Evolutionary conservation across 2,888 invertebrate genomes (phyloP).

Genomic region (Molorchus minor): DNA sequence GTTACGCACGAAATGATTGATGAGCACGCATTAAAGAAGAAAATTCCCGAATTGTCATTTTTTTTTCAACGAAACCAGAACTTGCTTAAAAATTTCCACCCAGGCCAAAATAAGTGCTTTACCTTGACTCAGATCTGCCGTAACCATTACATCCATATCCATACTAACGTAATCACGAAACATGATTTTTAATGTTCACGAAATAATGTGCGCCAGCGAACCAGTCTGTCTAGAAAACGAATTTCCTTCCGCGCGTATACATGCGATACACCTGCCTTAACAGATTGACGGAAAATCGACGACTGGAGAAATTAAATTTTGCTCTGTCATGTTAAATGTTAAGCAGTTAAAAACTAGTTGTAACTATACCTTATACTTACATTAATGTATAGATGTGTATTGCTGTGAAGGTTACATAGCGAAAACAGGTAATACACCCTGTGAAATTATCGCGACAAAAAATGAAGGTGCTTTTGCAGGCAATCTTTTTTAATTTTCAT

Average conservation of each 20-base stretch:
- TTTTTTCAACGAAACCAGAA: too few relatives aligned
- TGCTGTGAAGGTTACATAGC: constrained; percentile 38
- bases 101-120: constrained; percentile 29
- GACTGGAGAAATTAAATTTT: constrained; percentile 37
- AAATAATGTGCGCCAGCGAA: constrained; percentile 13
- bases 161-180: constrained; percentile 50
- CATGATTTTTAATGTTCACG: constrained; percentile 35
- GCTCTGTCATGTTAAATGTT: constrained; percentile 41
- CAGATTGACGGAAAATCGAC: constrained; percentile 26
- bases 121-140: constrained; percentile 48
- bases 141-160: constrained; percentile 45
- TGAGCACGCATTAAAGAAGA: too few relatives aligned
- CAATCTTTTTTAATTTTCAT: too few relatives aligned
- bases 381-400: constrained; percentile 30
- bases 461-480: too few relatives aligned
- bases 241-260: background rate
- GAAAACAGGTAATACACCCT: constrained; percentile 28
- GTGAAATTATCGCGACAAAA: background rate
- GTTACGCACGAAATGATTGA: too few relatives aligned
- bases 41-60: too few relatives aligned
- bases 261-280: constrained; percentile 8
- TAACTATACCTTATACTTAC: constrained; percentile 31
- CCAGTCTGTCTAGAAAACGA: constrained; percentile 6
- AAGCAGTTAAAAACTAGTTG: constrained; percentile 44
- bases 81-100: too few relatives aligned